Percentiles rank a stretch among this genome's conserved stretches.
phyloP scores from a whole-genome alignment of 2,888 invertebrate species.

The Chirona hameri region DNA sequence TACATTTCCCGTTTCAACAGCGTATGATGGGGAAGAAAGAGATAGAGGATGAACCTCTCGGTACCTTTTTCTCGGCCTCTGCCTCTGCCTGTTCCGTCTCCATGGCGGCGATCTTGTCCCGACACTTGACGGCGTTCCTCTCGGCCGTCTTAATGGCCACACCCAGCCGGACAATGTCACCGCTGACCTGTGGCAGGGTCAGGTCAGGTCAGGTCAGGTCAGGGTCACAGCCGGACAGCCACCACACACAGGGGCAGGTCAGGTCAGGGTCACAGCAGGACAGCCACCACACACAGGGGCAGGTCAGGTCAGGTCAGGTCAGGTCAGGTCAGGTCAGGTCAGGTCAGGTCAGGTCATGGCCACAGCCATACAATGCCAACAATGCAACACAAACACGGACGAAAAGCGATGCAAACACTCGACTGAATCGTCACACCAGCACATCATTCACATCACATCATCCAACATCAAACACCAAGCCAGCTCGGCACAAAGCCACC shows the following conservation, averaged over 20 bases:
- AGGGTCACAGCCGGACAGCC: slow-evolving; percentile 48
- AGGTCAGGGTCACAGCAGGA: neutral
- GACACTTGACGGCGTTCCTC: slow-evolving; percentile 69
- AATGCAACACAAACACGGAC: too few relatives aligned
- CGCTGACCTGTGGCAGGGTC: neutral
- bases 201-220: too few relatives aligned
- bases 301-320: neutral
- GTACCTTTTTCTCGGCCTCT: slow-evolving; percentile 65
- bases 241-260: neutral
- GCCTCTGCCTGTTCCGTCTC: slow-evolving; percentile 48
- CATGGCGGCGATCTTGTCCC: slow-evolving; percentile 69
- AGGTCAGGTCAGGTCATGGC: too few relatives aligned
- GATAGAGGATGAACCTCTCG: neutral
- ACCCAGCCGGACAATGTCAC: slow-evolving; percentile 28
- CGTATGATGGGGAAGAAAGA: too few relatives aligned
- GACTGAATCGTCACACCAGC: too few relatives aligned
- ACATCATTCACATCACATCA: too few relatives aligned
- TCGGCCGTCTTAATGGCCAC: slow-evolving; percentile 41
- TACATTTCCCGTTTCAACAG: too few relatives aligned
- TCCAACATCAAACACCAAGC: slow-evolving; percentile 61
- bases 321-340: too few relatives aligned
- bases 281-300: neutral
- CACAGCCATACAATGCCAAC: too few relatives aligned
- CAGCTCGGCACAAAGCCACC: slow-evolving; percentile 55
- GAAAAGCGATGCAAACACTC: too few relatives aligned